phyloP scores from a whole-genome alignment of 2,888 invertebrate species.

The Drosophila bunnanda region DNA sequence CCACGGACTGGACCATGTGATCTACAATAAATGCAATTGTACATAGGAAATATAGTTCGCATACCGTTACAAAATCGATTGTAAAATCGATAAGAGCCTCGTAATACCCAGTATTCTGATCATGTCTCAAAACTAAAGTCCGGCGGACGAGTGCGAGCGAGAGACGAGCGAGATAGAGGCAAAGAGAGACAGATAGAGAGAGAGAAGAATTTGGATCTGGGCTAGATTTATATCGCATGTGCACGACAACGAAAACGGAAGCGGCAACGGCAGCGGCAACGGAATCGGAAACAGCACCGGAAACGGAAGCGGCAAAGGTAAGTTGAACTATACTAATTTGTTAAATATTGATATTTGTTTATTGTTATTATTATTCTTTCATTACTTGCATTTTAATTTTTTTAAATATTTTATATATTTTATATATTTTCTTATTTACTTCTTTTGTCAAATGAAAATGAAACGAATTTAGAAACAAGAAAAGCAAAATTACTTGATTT shows the following conservation, averaged over 20 bases:
- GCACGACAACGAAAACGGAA: slow-evolving; percentile 19
- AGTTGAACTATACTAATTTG: background rate
- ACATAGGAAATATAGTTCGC: slow-evolving; percentile 20
- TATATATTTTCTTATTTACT: too few relatives aligned
- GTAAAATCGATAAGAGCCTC: background rate
- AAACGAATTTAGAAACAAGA: too few relatives aligned
- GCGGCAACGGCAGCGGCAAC: slow-evolving; percentile 18
- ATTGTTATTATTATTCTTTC: background rate
- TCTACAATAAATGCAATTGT: slow-evolving; percentile 45
- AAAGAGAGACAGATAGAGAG: background rate
- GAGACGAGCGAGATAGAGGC: background rate
- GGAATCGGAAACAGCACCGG: slow-evolving; percentile 12
- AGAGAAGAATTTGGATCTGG: slow-evolving; percentile 19
- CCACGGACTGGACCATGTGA: slow-evolving; percentile 36
- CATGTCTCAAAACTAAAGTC: slow-evolving; percentile 14
- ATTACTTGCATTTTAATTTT: too few relatives aligned
- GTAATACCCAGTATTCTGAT: slow-evolving; percentile 7
- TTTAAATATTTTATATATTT: too few relatives aligned
- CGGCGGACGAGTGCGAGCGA: background rate
- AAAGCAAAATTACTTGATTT: too few relatives aligned
- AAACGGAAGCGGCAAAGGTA: slow-evolving; percentile 30
- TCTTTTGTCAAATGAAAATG: too few relatives aligned
- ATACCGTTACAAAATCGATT: background rate
- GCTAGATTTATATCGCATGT: slow-evolving; percentile 33
- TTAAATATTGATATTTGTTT: background rate